These are phyloP conservation scores for Orthochromis indermauri DNA, from an alignment of 2,113 vertebrate genomes.

Conservation along the genomic window DNA sequence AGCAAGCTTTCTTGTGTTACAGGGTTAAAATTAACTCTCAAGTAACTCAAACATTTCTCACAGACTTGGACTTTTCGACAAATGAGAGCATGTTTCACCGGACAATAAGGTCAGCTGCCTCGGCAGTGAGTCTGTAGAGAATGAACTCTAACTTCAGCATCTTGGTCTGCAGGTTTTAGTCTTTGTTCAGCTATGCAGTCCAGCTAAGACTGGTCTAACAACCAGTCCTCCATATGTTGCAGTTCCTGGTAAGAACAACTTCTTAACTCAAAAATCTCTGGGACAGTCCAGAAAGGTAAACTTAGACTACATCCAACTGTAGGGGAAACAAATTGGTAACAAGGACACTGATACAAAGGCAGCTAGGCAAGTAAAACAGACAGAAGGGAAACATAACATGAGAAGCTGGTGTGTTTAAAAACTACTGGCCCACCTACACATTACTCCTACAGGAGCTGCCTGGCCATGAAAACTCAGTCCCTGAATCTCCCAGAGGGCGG, in stretches of 20 bases:
- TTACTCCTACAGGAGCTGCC: background rate
- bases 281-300: background rate
- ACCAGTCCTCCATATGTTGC: background rate
- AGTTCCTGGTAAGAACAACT: background rate
- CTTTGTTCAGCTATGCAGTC: background rate
- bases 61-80: background rate
- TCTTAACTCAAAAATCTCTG: background rate
- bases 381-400: background rate
- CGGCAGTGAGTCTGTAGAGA: background rate
- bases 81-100: background rate
- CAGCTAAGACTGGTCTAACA: background rate
- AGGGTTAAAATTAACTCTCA: background rate
- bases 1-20: background rate
- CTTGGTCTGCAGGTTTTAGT: background rate
- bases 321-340: background rate
- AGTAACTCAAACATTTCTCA: background rate
- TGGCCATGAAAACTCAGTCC: background rate
- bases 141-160: background rate
- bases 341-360: background rate
- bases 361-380: background rate
- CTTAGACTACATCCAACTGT: background rate
- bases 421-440: background rate
- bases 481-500: background rate
- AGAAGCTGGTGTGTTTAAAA: background rate
- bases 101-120: background rate